Evolutionary conservation across 2,113 vertebrate genomes (phyloP).

Genomic region (Protobothrops mucrosquamatus): DNA sequence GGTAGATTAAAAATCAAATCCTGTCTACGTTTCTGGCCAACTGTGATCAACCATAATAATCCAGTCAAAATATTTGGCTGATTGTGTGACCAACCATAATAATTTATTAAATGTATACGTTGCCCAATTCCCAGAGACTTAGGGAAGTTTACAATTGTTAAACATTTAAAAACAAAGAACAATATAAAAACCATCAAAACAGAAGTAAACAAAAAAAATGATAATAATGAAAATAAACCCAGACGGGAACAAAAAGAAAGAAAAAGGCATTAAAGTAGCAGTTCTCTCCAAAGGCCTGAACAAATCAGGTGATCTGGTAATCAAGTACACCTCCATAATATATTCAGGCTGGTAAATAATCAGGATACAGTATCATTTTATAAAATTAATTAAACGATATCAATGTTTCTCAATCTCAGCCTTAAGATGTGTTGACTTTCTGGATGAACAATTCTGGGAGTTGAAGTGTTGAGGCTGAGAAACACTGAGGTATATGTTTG

Average conservation of each 20-base stretch:
- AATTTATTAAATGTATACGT: not conserved
- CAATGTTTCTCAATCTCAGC: not conserved
- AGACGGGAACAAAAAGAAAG: not conserved
- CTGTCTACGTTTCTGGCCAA: no score
- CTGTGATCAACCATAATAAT: no score
- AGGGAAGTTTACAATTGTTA: not conserved
- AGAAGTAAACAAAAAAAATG: not conserved
- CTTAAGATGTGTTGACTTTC: not conserved
- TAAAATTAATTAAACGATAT: not conserved
- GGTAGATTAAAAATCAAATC: no score
- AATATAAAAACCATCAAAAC: not conserved
- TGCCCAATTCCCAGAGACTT: not conserved
- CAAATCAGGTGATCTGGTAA: not conserved
- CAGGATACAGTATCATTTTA: not conserved
- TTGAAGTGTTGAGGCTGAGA: not conserved
- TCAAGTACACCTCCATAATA: not conserved
- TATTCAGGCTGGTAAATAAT: not conserved
- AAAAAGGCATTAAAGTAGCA: not conserved
- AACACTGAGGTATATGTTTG: not conserved
- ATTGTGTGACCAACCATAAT: not conserved
- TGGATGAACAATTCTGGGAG: not conserved
- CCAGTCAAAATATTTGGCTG: not conserved
- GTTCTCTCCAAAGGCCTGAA: not conserved
- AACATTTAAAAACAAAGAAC: not conserved
- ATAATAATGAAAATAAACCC: not conserved